Percentiles rank a stretch among this genome's conserved stretches.
Conservation (phyloP, 2,888 invertebrate species). For the Idaea biselata region DNA sequence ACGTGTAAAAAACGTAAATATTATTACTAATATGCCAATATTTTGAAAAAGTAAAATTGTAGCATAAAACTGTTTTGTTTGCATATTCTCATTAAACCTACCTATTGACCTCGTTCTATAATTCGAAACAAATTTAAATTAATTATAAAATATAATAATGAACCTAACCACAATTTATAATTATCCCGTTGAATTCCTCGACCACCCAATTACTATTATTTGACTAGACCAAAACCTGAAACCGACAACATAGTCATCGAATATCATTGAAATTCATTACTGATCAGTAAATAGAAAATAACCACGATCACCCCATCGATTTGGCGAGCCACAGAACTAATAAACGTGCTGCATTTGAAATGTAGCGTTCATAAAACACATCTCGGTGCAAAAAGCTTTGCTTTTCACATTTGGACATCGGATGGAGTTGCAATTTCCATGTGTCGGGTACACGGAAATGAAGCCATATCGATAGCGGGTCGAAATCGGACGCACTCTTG, state of each 20-base stretch:
- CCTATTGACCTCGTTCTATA: too few species aligned
- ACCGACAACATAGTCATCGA: conserved; percentile 1
- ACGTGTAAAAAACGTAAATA: too few species aligned
- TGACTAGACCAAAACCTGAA: not conserved
- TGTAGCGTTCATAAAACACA: conserved; percentile 28
- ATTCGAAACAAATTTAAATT: not conserved
- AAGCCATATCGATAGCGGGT: conserved; percentile 52
- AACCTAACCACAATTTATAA: not conserved
- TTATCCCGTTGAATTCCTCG: not conserved
- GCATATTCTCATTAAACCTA: too few species aligned
- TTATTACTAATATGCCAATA: too few species aligned
- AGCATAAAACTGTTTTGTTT: too few species aligned
- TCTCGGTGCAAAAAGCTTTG: conserved; percentile 25
- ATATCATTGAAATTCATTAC: conserved; percentile 1
- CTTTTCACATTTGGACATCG: conserved; percentile 34
- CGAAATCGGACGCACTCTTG: conserved; percentile 8
- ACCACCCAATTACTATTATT: not conserved
- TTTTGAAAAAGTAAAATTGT: too few species aligned
- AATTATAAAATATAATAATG: not conserved
- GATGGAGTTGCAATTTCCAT: conserved; percentile 65
- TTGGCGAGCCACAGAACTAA: conserved; percentile 19
- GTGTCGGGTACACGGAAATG: conserved; percentile 63
- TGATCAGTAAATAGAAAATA: conserved; percentile 9
- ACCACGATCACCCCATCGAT: conserved; percentile 8
- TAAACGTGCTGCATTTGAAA: conserved; percentile 21